A percentile compares a stretch with the other conserved stretches of the same genome.
phyloP scores from a whole-genome alignment of 2,888 invertebrate species.

The Limulus polyphemus region DNA sequence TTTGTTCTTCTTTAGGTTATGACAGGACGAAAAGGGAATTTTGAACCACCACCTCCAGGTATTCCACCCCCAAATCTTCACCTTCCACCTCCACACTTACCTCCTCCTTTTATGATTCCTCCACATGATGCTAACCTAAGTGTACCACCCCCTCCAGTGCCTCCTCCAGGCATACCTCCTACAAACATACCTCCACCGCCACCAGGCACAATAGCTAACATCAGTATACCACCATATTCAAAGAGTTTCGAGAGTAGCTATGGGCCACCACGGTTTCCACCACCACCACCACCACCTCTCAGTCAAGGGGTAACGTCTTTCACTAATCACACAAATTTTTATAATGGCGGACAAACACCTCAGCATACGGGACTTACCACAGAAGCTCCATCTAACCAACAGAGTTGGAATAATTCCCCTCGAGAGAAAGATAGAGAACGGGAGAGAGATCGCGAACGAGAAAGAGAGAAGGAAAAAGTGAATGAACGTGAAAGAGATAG shows the following conservation, averaged over 20 bases:
- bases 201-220: slow-evolving; percentile 19
- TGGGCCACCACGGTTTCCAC: slow-evolving; percentile 7
- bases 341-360: slow-evolving; percentile 12
- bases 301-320: slow-evolving; percentile 5
- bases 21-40: slow-evolving; percentile 14
- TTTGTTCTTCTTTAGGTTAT: slow-evolving; percentile 13
- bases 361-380: slow-evolving; percentile 8
- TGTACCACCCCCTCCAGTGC: slow-evolving; percentile 17
- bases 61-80: slow-evolving; percentile 12
- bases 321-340: slow-evolving; percentile 19
- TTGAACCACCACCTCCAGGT: slow-evolving; percentile 19
- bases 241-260: slow-evolving; percentile 15
- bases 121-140: slow-evolving; percentile 8
- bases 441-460: slow-evolving; percentile 22
- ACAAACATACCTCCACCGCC: slow-evolving; percentile 31
- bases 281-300: slow-evolving; percentile 8
- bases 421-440: slow-evolving; percentile 22
- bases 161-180: slow-evolving; percentile 29
- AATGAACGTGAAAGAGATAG: slow-evolving; percentile 12
- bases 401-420: slow-evolving; percentile 23
- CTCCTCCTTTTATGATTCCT: slow-evolving; percentile 17
- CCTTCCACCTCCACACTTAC: slow-evolving; percentile 18
- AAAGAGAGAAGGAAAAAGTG: slow-evolving; percentile 2
- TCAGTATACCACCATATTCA: slow-evolving; percentile 11
- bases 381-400: slow-evolving; percentile 19